These are phyloP conservation scores for Lathronympha strigana DNA, from an alignment of 2,888 invertebrate genomes.

Conservation along the genomic window DNA sequence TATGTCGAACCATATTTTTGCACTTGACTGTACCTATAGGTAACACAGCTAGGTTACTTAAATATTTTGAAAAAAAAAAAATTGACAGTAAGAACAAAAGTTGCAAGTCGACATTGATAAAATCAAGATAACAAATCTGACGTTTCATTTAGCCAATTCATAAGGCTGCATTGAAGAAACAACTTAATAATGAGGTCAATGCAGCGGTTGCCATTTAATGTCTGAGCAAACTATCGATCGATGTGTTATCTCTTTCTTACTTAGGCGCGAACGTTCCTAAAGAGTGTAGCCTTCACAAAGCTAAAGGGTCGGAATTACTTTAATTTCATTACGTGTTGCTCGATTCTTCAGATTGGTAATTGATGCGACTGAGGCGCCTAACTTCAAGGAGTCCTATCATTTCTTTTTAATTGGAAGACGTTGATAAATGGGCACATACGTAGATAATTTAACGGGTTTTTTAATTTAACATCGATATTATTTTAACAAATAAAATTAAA, in stretches of 20 bases:
- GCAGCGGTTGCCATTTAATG: conserved; percentile 80
- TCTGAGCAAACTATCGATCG: conserved; percentile 81
- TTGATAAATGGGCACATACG: conserved; percentile 1
- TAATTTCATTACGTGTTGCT: conserved; percentile 44
- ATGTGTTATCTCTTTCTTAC: conserved; percentile 78
- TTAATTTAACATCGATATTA: not conserved
- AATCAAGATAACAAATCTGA: conserved; percentile 27
- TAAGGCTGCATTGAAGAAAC: conserved; percentile 64
- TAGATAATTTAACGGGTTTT: not conserved
- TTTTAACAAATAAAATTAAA: too few species aligned
- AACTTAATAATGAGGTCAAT: conserved; percentile 81
- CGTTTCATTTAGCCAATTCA: conserved; percentile 44
- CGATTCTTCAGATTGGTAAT: conserved; percentile 37
- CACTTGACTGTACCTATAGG: too few species aligned
- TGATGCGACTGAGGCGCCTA: conserved; percentile 20
- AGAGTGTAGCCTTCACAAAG: conserved; percentile 45
- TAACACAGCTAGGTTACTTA: too few species aligned
- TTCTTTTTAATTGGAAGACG: conserved; percentile 29
- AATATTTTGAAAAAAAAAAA: not conserved
- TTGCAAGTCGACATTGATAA: not conserved
- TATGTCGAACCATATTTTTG: too few species aligned
- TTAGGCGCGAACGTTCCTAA: conserved; percentile 64
- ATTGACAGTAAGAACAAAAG: not conserved
- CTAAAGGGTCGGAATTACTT: conserved; percentile 43
- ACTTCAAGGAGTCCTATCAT: conserved; percentile 20